Percentiles rank a stretch among this genome's conserved stretches.
These are phyloP conservation scores for Paguma larvata DNA, from an alignment of 2,797 vertebrate species.

Conservation along the genomic window DNA sequence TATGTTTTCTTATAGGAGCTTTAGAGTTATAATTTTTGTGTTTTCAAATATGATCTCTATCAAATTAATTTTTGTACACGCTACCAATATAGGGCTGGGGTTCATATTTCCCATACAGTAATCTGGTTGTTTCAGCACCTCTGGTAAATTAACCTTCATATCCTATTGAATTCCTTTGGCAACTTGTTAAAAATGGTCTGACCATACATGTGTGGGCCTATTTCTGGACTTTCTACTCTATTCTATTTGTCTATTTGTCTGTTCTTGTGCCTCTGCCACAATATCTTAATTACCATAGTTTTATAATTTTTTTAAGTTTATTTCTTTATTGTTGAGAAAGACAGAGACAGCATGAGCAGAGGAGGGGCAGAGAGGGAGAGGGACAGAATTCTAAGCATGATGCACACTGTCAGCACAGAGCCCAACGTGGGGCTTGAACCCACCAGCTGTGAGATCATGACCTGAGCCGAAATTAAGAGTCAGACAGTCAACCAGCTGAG, in stretches of 20 bases:
- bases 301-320: neutral
- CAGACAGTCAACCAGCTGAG: too few relatives aligned
- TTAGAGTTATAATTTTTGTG: slow-evolving; percentile 1
- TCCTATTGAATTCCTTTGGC: neutral
- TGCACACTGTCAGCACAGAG: too few relatives aligned
- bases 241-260: neutral
- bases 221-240: neutral
- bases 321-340: too few relatives aligned
- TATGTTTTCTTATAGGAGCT: neutral
- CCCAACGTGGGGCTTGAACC: too few relatives aligned
- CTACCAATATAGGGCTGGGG: neutral
- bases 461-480: too few relatives aligned
- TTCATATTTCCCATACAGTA: neutral
- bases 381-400: too few relatives aligned
- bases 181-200: neutral
- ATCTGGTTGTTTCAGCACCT: neutral
- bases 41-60: neutral
- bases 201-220: neutral
- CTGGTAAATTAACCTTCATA: neutral
- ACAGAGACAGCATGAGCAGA: too few relatives aligned
- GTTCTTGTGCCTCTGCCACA: neutral
- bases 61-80: neutral
- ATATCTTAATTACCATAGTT: neutral
- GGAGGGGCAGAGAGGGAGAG: too few relatives aligned
- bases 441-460: too few relatives aligned